phyloP scores from a whole-genome alignment of 35 echinoderm and acorn worm species.

The Heliocidaris tuberculata region DNA sequence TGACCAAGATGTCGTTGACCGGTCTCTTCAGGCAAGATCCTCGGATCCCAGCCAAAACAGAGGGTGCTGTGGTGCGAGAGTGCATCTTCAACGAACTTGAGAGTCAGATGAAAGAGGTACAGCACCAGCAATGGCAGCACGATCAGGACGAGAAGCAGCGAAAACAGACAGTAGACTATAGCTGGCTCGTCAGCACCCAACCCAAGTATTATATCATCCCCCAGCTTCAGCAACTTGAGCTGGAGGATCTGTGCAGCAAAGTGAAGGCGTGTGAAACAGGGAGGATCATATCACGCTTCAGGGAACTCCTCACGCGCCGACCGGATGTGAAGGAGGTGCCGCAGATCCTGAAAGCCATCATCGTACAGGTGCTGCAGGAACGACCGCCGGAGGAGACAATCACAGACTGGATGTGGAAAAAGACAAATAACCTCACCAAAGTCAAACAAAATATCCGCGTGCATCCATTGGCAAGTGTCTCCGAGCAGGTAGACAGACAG shows the following conservation, averaged over 20 bases:
- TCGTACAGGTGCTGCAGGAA: conserved; percentile 77
- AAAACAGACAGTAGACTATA: conserved; percentile 77
- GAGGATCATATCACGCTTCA: conserved; percentile 68
- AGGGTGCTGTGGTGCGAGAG: conserved; percentile 66
- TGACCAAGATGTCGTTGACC: conserved; percentile 60
- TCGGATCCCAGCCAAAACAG: conserved; percentile 67
- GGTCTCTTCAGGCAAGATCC: conserved; percentile 54
- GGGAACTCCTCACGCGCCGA: conserved; percentile 65
- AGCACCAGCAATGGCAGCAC: conserved; percentile 68
- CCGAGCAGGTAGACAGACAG: conserved; percentile 52
- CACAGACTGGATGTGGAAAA: conserved; percentile 65
- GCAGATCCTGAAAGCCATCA: conserved; percentile 73
- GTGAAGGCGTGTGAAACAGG: conserved; percentile 67
- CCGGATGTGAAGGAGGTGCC: conserved; percentile 84
- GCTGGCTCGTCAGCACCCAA: conserved; percentile 80
- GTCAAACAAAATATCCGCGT: conserved; percentile 69
- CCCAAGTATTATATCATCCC: conserved; percentile 84
- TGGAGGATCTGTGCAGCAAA: conserved; percentile 79
- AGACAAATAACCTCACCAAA: conserved; percentile 64
- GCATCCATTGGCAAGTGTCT: conserved; percentile 67
- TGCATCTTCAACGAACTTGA: conserved; percentile 83
- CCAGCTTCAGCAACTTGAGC: conserved; percentile 70
- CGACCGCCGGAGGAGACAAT: conserved; percentile 76
- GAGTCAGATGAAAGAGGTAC: conserved; percentile 70
- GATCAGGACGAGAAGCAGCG: conserved; percentile 73